Base-by-base conservation (phyloP, 2,797 vertebrate genomes). In the Tapirus indicus region DNA sequence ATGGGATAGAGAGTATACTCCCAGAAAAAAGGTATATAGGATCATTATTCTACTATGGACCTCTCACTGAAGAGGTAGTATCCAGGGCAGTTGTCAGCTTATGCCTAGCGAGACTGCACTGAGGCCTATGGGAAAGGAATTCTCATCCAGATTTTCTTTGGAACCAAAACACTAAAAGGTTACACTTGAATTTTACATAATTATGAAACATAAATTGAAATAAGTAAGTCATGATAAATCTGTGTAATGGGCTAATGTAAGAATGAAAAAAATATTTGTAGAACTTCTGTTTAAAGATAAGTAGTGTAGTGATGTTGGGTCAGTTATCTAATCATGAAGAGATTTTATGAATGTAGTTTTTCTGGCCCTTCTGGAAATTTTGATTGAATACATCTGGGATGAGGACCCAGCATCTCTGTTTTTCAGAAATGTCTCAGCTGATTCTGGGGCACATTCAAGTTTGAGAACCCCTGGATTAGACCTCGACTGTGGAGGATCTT, bases 201-300 rank as follows among this genome's bases (percentile, higher is more conserved):
- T 92, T 94, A 56, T 87, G 66, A 93, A 83, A 58, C 60, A 83
- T 52, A 41, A 95, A 60, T 87, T 95, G 56, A 95, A 91, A 88
- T 86, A 74, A 74, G 62, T 94, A 85, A 94, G 66, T 87, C 21
- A 74, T 84, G 14, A 69, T 95, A 64, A 35, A 88, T 83, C 27
- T 54, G 10, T 82, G 38, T 75, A 83, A 52, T 52, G 27, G 10
- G 11, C 58, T 91, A 84, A 60, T 82, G 13, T 64, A 94, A 96
- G 29, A 84, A 62, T 88, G 49, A 56, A 35, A 44, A 68, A 78
- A 87, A 71, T 74, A 92, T 32, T 85, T 91, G 32, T 44, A 49
- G 41, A 77, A 66, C 49, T 68, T 86, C 23, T 74, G 5, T 85
- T 94, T 96, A 90, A 95, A 21, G 11, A 49, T 78, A 78, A 74